phyloP scores from a whole-genome alignment of 2,888 invertebrate species.

The Scaptomyza tumidula region DNA sequence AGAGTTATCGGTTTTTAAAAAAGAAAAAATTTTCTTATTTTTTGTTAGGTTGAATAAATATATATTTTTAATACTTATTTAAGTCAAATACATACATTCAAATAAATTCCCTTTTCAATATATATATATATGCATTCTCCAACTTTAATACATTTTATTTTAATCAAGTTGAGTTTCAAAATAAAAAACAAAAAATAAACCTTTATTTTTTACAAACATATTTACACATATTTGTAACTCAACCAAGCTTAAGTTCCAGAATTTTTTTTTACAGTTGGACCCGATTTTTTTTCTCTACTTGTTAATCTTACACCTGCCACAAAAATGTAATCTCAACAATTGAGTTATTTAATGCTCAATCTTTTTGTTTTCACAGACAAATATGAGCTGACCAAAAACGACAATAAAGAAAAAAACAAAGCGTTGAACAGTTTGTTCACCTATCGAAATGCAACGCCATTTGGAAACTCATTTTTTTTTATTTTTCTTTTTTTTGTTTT shows the following conservation, averaged over 20 bases:
- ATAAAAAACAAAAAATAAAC: too few relatives aligned
- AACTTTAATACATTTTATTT: too few relatives aligned
- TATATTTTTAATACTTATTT: too few relatives aligned
- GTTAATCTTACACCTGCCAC: neutral
- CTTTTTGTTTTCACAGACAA: slow-evolving; percentile 3
- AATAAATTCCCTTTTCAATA: too few relatives aligned
- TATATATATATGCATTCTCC: too few relatives aligned
- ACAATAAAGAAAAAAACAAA: neutral
- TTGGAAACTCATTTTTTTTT: slow-evolving; percentile 45
- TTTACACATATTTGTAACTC: neutral
- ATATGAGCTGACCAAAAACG: slow-evolving; percentile 23
- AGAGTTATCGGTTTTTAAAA: too few relatives aligned
- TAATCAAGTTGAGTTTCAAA: too few relatives aligned
- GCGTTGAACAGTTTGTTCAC: slow-evolving; percentile 55
- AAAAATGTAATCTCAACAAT: neutral
- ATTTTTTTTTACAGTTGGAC: neutral
- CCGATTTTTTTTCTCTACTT: neutral
- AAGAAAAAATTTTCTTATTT: too few relatives aligned
- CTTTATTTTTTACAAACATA: too few relatives aligned
- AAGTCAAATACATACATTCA: too few relatives aligned
- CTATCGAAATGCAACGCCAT: slow-evolving; percentile 55
- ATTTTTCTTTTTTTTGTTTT: slow-evolving; percentile 18
- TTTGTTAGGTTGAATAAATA: too few relatives aligned
- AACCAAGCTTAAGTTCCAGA: neutral
- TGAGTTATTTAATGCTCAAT: neutral